Evolutionary conservation across 2,888 invertebrate genomes (phyloP), one percentile per base, ranked within the genome.

Genomic region (Erebia palarica): DNA sequence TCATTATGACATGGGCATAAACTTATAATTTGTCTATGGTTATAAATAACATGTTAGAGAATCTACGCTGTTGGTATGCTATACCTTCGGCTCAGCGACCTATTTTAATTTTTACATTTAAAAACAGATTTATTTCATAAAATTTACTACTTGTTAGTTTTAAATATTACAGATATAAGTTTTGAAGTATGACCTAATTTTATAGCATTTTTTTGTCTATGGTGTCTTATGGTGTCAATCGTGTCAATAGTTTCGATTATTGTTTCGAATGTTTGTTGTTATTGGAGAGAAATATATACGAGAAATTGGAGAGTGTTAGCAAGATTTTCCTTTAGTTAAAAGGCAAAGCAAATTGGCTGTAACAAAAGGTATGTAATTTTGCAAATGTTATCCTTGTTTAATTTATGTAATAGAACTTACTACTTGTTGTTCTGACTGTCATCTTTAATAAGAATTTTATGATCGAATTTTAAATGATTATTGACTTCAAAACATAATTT

Each of bases 161-260:
- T 3, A 4, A 27, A 27, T 27, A 27, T n/a, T n/a, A n/a, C n/a
- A 4, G 27, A 27, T 21, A 21, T 3, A n/a, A 4, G 27, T 27
- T 1, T 27, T 27, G 36, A 36, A 60, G 63, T 71, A 71, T 72
- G 74, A 70, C 74, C 69, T 68, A 75, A 55, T 71, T 65, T 70
- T 59, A 59, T 61, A 51, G 36, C 75, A 73, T 74, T 73, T 65
- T 44, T 60, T 80, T 36, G 81, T 85, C 84, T 85, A 81, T 86
- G 83, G 75, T 18, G 68, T 77, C 65, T 72, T 82, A 82, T 55
- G 3, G 83, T 87, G 85, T 86, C 86, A 88, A 86, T 87, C 84
- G 82, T 83, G 82, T 81, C 75, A 78, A 73, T 80, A 74, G 75
- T 77, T 75, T 77, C 76, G 75, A 76, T 80, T 80, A 65, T 16